Conservation (phyloP, 35 echinoderm and acorn worm species). For the Anneissia japonica region DNA sequence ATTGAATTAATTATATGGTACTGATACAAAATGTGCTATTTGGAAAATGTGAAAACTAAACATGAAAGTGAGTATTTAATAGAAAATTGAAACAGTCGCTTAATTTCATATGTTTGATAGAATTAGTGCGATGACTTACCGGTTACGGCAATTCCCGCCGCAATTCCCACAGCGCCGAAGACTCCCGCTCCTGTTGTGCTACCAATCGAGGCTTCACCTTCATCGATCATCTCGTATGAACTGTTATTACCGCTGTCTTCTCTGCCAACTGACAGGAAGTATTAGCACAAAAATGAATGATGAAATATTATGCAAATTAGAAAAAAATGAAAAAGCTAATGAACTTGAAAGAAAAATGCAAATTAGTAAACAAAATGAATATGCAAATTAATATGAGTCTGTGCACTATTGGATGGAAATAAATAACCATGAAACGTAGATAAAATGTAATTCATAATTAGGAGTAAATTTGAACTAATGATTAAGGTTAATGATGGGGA, state of each 20-base stretch:
- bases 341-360: not conserved
- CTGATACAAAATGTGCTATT: too few relatives aligned
- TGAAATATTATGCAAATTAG: not conserved
- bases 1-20: too few relatives aligned
- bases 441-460: too few relatives aligned
- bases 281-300: not conserved
- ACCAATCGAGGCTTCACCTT: slow-evolving; percentile 64
- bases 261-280: slow-evolving; percentile 20
- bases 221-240: slow-evolving; percentile 89
- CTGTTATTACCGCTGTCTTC: slow-evolving; percentile 84
- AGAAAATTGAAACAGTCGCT: too few relatives aligned
- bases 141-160: slow-evolving; percentile 79
- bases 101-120: too few relatives aligned
- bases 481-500: too few relatives aligned
- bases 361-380: not conserved
- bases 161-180: slow-evolving; percentile 87
- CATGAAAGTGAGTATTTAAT: too few relatives aligned
- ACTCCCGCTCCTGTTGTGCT: slow-evolving; percentile 73
- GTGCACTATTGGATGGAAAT: too few relatives aligned
- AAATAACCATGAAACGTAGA: too few relatives aligned
- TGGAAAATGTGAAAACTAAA: too few relatives aligned
- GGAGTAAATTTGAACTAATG: too few relatives aligned
- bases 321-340: not conserved
- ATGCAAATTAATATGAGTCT: not conserved
- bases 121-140: slow-evolving; percentile 28